Conservation (phyloP, 1,140 invertebrate species). For the Trissolcus basalis region DNA sequence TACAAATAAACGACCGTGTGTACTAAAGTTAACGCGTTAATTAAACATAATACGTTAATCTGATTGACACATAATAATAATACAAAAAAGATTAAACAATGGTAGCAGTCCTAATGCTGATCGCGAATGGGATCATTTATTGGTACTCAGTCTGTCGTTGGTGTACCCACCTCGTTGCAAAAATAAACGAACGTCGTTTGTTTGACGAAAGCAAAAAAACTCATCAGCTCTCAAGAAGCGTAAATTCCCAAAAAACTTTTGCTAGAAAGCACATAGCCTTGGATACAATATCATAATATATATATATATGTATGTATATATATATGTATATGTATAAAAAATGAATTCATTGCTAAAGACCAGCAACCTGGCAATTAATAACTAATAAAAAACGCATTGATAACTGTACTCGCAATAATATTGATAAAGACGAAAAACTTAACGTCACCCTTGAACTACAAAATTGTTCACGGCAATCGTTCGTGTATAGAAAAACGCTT, state of each 20-base stretch:
- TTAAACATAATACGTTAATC: constrained; percentile 24
- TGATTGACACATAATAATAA: constrained; percentile 11
- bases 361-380: constrained; percentile 50
- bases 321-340: constrained; percentile 37
- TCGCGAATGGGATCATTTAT: constrained; percentile 69
- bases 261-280: constrained; percentile 54
- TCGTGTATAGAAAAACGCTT: constrained; percentile 53
- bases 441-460: constrained; percentile 33
- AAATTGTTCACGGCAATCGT: constrained; percentile 40
- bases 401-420: constrained; percentile 27
- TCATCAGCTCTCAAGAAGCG: constrained; percentile 10
- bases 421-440: constrained; percentile 40
- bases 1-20: constrained; percentile 22
- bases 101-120: constrained; percentile 22
- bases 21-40: not conserved
- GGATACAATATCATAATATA: constrained; percentile 33
- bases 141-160: constrained; percentile 57
- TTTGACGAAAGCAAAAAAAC: constrained; percentile 14
- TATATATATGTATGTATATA: too few relatives aligned
- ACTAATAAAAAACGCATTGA: constrained; percentile 40
- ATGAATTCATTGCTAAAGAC: constrained; percentile 47
- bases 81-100: too few relatives aligned
- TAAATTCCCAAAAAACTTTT: constrained; percentile 51
- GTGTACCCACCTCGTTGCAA: constrained; percentile 18
- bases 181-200: constrained; percentile 17